Evolutionary conservation across 2,797 vertebrate genomes (phyloP), one percentile per base, ranked within the genome.

Genomic region (Myoxocephalus aenaeus): DNA sequence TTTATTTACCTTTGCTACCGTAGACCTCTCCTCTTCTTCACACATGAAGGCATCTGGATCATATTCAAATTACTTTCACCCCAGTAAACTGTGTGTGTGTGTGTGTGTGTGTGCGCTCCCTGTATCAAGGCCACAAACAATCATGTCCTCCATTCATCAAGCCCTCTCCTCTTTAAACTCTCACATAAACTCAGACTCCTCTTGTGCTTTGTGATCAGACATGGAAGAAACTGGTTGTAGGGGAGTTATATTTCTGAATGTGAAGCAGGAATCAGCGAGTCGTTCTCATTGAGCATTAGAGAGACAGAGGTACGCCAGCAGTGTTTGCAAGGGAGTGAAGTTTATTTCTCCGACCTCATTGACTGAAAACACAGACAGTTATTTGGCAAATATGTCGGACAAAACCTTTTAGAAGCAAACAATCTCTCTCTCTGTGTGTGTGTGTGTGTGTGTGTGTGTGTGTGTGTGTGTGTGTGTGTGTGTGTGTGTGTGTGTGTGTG

Each of bases 1-100:
- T 84, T 75, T 82, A 80, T 90, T 87, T 85, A 83, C 78, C 68
- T 85, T 75, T 17, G 22, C 36, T 17, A 48, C 25, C 25, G 25
- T 27, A 32, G 36, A 38, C 25, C 38, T 27, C 59, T 40, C 38
- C 18, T 72, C 1, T 50, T 68, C 25, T 70, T 25, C 57, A 22
- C 75, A 83, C 71, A 46, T 81, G 48, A 78, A 75, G 50, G 67
- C 72, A 66, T 80, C 73, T 85, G 77, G 84, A 88, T 88, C 74
- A 71, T 56, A 73, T 77, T 82, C 75, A 79, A 46, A 80, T 86
- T 63, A 62, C 68, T 79, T 65, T 83, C 73, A 84, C 61, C 58
- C 74, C 56, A 63, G 44, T 82, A 83, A 84, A 81, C 77, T 22
- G 57, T 42, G 44, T 72, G 22, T 58, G 59, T 62, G 38, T 76